phyloP scores from a whole-genome alignment of 2,888 invertebrate genomes.

The Pimpla rufipes region DNA sequence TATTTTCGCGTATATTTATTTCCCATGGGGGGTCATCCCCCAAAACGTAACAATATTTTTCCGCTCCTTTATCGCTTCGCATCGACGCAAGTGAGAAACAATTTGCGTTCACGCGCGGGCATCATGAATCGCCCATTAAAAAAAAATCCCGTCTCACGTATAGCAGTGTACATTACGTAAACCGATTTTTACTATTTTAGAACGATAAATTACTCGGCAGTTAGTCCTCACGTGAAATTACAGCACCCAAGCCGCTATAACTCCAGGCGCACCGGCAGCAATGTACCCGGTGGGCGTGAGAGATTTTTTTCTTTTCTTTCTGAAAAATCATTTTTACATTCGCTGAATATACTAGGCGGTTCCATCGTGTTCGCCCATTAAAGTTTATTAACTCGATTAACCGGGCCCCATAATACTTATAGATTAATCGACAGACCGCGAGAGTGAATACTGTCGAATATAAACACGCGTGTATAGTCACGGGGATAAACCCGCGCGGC shows the following conservation, averaged over 20 bases:
- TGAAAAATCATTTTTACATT: background rate
- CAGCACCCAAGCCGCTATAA: background rate
- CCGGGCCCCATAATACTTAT: constrained; percentile 56
- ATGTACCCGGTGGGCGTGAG: background rate
- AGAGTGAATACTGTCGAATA: constrained; percentile 26
- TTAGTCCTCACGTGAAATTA: background rate
- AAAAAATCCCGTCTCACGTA: too few species aligned
- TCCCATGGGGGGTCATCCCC: too few species aligned
- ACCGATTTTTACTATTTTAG: background rate
- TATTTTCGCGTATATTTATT: too few species aligned
- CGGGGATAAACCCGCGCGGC: constrained; percentile 6
- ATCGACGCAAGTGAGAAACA: background rate
- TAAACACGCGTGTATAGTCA: constrained; percentile 4
- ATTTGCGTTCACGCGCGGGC: too few species aligned
- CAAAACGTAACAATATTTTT: background rate
- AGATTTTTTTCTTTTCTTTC: background rate
- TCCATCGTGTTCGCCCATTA: constrained; percentile 46
- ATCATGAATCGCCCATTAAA: too few species aligned
- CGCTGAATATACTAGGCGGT: constrained; percentile 49
- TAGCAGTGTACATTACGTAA: background rate
- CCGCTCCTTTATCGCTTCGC: background rate
- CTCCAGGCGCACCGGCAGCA: background rate
- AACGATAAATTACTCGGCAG: background rate
- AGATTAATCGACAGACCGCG: constrained; percentile 15
- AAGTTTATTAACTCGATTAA: constrained; percentile 67